Evolutionary conservation across 2,888 invertebrate genomes (phyloP), one percentile per base, ranked within the genome.

Genomic region (Apodemia zela): DNA sequence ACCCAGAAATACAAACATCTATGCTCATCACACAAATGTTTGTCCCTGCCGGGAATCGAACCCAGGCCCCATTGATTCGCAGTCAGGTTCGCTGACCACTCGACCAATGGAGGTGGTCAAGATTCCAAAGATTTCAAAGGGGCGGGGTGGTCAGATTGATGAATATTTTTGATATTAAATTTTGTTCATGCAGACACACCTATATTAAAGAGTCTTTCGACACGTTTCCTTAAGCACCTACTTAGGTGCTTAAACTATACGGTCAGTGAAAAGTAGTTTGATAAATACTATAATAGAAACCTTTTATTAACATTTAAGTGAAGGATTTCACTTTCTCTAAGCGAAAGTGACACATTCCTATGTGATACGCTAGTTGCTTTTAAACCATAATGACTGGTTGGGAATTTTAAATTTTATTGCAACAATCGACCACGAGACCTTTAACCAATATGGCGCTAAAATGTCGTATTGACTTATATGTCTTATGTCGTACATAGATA

Each of bases 261-360:
- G 33, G 45, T 21, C 45, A 45, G 42, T 42, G 45, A 25, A 58
- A 33, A 35, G 59, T 59, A 35, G n/a, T 17, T 59, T 35, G 59
- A 38, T 59, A 51, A 25, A 51, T 51, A 51, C 51, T 21, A 42
- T 15, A 51, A 51, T 51, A 51, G 51, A 51, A 51, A 51, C 51
- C 51, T 51, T 35, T 59, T 59, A 59, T 59, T 59, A 59, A 59
- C 51, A 59, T 59, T 59, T 38, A 35, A 38, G 29, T 59, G 33
- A 47, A 67, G 67, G 62, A 65, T 68, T 68, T 65, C 63, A 59
- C 69, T 71, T 71, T 71, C 69, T 60, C 68, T 47, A 21, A 68
- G 67, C 67, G 71, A 71, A 71, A 71, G 69, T 63, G 60, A 60
- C 47, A 64, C 63, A 64, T 66, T 65, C 66, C 66, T 67, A 69